A percentile compares a stretch with the other conserved stretches of the same genome.
Evolutionary conservation across 2,113 vertebrate species (phyloP).

Genomic region (Seriola aureovittata): DNA sequence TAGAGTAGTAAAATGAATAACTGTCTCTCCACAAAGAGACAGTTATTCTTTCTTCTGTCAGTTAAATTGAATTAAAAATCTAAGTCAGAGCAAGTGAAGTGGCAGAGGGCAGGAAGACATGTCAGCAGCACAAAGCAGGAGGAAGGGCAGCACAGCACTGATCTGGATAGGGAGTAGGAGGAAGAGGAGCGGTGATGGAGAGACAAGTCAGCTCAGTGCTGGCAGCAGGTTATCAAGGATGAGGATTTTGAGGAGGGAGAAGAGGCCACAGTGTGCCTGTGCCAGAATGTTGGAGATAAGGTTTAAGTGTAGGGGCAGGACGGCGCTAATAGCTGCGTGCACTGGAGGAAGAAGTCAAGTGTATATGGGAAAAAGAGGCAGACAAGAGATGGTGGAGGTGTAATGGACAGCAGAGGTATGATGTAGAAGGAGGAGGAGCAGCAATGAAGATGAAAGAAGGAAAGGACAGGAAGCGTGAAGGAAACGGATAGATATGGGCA

Average conservation of each 20-base stretch:
- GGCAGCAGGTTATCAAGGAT: conserved; percentile 18
- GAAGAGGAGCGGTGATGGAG: background rate
- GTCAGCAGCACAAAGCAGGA: background rate
- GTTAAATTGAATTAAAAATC: background rate
- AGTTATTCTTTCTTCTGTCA: background rate
- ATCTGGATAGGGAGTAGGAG: background rate
- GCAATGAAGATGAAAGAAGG: background rate
- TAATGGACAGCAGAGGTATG: background rate
- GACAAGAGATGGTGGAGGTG: background rate
- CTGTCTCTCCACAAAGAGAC: background rate
- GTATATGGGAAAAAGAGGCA: background rate
- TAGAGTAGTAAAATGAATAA: background rate
- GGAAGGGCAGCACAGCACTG: conserved; percentile 5
- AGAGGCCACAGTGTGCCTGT: background rate
- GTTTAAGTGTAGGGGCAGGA: conserved; percentile 36
- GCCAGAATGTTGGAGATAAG: conserved; percentile 5
- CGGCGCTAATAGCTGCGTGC: background rate
- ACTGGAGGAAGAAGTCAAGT: background rate
- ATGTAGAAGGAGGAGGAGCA: background rate
- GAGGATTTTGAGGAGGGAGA: background rate
- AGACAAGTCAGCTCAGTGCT: background rate
- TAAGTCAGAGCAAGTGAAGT: background rate
- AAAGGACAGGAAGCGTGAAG: too few species aligned
- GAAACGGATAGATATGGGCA: background rate
- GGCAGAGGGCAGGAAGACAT: background rate